A percentile compares a stretch with the other conserved stretches of the same genome.
phyloP scores from a whole-genome alignment of 2,888 invertebrate species.

The Embidobia sp. region DNA sequence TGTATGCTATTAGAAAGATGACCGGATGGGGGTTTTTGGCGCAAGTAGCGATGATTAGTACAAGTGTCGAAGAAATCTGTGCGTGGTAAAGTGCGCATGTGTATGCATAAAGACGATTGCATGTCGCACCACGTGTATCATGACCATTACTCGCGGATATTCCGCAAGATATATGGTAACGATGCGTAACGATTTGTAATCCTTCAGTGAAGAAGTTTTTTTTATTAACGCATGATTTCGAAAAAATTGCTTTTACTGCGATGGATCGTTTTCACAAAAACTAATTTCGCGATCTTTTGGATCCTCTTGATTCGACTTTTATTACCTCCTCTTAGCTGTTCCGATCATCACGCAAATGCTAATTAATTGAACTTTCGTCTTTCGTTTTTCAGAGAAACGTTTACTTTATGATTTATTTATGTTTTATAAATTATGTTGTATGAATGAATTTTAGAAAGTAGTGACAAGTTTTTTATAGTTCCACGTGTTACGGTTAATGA shows the following conservation, averaged over 20 bases:
- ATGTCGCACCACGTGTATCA: conserved; percentile 52
- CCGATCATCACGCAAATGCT: too few species aligned
- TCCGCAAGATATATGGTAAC: conserved; percentile 55
- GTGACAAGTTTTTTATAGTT: too few species aligned
- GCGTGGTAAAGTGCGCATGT: background rate
- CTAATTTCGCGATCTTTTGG: conserved; percentile 5
- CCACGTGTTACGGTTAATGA: too few species aligned
- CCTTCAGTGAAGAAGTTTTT: conserved; percentile 44
- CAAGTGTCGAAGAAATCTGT: conserved; percentile 42
- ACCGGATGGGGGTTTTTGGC: conserved; percentile 47
- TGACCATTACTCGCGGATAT: conserved; percentile 48
- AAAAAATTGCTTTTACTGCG: conserved; percentile 33
- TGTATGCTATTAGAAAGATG: conserved; percentile 31
- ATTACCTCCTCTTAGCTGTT: too few species aligned
- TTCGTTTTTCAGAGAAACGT: too few species aligned
- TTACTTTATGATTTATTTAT: too few species aligned
- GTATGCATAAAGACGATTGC: conserved; percentile 35
- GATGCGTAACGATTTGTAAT: conserved; percentile 61
- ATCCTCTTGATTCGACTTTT: conserved; percentile 5
- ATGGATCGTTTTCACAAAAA: background rate
- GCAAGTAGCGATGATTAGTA: conserved; percentile 32
- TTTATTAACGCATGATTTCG: conserved; percentile 49
- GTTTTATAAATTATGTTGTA: too few species aligned
- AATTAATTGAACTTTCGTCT: too few species aligned
- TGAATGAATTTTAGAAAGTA: too few species aligned